Evolutionary conservation across 2,888 invertebrate species (phyloP).

Genomic region (Patella depressa): DNA sequence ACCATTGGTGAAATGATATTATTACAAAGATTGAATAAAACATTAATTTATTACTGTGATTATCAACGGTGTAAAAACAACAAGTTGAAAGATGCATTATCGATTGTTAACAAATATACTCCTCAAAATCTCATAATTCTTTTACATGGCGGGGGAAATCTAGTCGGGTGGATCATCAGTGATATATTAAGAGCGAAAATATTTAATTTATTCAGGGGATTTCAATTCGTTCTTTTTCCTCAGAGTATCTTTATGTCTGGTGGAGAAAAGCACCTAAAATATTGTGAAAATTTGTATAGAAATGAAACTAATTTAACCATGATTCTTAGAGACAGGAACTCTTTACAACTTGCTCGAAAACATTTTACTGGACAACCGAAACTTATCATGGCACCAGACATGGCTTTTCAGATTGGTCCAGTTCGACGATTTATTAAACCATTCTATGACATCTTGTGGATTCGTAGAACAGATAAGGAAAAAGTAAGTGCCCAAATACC

Average conservation of each 20-base stretch:
- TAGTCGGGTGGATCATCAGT: not conserved
- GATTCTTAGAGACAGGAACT: constrained; percentile 7
- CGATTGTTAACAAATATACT: not conserved
- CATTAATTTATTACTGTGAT: constrained; percentile 24
- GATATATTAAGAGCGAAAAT: not conserved
- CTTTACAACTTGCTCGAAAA: constrained; percentile 14
- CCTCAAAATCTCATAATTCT: constrained; percentile 33
- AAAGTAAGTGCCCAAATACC: constrained; percentile 20
- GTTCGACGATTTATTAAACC: constrained; percentile 32
- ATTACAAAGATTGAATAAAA: constrained; percentile 24
- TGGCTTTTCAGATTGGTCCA: constrained; percentile 37
- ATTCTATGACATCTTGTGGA: constrained; percentile 39
- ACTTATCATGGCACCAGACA: constrained; percentile 37
- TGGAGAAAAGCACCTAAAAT: not conserved
- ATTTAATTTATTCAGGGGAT: not conserved
- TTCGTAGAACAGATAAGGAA: constrained; percentile 31
- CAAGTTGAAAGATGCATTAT: not conserved
- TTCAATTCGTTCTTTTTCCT: not conserved
- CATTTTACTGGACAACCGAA: constrained; percentile 19
- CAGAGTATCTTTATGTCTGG: not conserved
- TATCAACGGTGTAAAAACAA: not conserved
- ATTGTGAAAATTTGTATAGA: constrained; percentile 1
- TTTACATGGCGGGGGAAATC: constrained; percentile 44
- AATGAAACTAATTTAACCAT: not conserved
- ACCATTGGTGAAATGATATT: constrained; percentile 34